Base-by-base conservation (phyloP, 2,113 vertebrate species). In the Zosterops hypoxanthus region DNA sequence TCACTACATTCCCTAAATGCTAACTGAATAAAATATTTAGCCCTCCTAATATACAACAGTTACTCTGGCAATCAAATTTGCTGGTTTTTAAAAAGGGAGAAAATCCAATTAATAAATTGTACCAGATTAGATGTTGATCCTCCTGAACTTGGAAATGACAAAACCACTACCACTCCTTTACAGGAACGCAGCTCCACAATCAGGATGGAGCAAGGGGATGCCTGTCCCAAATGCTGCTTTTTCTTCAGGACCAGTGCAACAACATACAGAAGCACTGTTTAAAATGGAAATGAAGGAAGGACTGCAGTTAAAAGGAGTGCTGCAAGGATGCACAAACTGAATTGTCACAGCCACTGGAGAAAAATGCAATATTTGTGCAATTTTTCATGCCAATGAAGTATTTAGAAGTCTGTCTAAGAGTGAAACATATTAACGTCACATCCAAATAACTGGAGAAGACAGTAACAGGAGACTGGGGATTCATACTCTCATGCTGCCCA, bases 151-250 rank as follows among this genome's bases (percentile, higher is more conserved):
- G 36, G 66, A 91, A 95, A 41, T 28, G 46, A 76, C 12, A 11
- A 15, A 60, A 61, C 21, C 17, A 29, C 26, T 29, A 34, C 22
- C 12, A 44, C 6, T 5, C 53, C 59, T 39, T 82, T 64, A 55
- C 0, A 1, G 77, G 24, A 85, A 69, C 1, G 1, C 42, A 88
- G 47, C 14, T 59, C 72, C 19, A 26, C 1, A 7, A 22, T 42
- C 34, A 82, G 47, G 14, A 61, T 34, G 33, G 82, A 83, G 31
- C 13, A 66, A 39, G 26, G 26, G 33, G 19, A 34, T 55, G 23
- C 24, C 26, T 56, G 11, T 46, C 36, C 61, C 60, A 61, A 12
- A 13, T 33, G 36, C 60, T 81, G 36, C 11, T 82, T 29, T 78
- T 82, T 53, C 86, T 65, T 50, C 47, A 33, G n/a, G 52, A 82